A percentile compares a stretch with the other conserved stretches of the same genome.
Conservation (phyloP, 2,113 vertebrate species). For the Eleginops maclovinus region DNA sequence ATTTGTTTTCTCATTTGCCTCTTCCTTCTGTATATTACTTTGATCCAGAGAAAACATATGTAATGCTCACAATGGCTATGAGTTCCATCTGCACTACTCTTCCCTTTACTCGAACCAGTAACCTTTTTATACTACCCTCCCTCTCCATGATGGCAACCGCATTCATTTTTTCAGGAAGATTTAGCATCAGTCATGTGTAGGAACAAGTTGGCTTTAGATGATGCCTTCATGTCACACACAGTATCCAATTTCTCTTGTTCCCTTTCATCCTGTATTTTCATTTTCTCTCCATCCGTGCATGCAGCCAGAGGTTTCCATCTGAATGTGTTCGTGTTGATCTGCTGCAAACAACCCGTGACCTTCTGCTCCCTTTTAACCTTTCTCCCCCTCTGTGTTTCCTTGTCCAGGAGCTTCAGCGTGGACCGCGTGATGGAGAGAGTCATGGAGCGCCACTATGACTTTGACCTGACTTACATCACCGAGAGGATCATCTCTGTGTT, state of each 20-base stretch:
- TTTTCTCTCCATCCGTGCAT: neutral
- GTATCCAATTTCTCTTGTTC: constrained; percentile 15
- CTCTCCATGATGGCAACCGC: neutral
- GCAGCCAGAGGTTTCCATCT: neutral
- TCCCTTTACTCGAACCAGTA: neutral
- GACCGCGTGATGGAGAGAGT: constrained; percentile 92
- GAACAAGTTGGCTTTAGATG: constrained; percentile 25
- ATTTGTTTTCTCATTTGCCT: too few species aligned
- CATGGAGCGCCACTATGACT: constrained; percentile 92
- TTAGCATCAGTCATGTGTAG: constrained; percentile 20
- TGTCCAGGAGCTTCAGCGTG: constrained; percentile 89
- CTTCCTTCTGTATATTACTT: neutral
- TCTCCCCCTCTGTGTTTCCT: neutral
- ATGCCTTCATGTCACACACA: constrained; percentile 26
- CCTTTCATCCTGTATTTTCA: neutral
- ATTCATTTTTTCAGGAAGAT: constrained; percentile 15
- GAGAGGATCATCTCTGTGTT: constrained; percentile 93
- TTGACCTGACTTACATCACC: constrained; percentile 94
- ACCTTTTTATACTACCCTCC: neutral
- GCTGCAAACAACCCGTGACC: neutral
- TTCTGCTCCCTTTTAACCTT: neutral
- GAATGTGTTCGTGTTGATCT: neutral
- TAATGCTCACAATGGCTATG: neutral
- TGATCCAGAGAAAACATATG: neutral
- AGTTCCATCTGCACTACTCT: neutral